phyloP scores from a whole-genome alignment of 2,113 vertebrate genomes.

The Hippocampus comes region DNA sequence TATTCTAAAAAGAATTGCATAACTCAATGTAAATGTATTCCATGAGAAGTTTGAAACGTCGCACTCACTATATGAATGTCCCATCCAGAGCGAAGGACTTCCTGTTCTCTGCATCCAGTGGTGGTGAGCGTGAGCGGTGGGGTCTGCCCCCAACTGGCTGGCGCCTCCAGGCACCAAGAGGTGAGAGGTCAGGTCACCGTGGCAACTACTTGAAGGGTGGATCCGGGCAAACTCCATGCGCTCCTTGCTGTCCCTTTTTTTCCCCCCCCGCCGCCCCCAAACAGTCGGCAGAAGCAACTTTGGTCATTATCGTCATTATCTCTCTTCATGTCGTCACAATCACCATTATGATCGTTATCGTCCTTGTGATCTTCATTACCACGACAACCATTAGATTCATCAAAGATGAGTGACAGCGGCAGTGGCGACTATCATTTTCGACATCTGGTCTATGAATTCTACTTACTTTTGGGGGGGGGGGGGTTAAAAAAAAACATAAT shows the following conservation, averaged over 20 bases:
- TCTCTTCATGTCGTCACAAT: constrained; percentile 41
- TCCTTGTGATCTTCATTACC: constrained; percentile 64
- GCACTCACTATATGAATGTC: constrained; percentile 88
- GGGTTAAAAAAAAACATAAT: constrained; percentile 51
- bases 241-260: constrained; percentile 89
- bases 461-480: constrained; percentile 59
- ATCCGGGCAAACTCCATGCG: constrained; percentile 89
- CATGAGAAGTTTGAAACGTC: not conserved
- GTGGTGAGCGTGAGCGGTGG: constrained; percentile 78
- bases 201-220: constrained; percentile 85
- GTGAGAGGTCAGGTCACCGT: constrained; percentile 88
- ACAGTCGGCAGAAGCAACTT: constrained; percentile 29
- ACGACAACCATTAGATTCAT: constrained; percentile 62
- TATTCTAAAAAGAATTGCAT: too few relatives aligned
- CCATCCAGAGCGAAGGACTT: constrained; percentile 97
- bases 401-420: constrained; percentile 53
- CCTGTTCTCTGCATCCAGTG: constrained; percentile 94
- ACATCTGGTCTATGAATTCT: constrained; percentile 52
- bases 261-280: not conserved
- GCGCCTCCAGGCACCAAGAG: constrained; percentile 82
- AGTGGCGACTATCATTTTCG: constrained; percentile 52
- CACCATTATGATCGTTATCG: constrained; percentile 60
- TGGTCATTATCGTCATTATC: constrained; percentile 62
- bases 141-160: constrained; percentile 81
- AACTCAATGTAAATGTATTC: too few relatives aligned